Conservation (phyloP, 2,797 vertebrate genomes). For the Myiothlypis chrysogaster region DNA sequence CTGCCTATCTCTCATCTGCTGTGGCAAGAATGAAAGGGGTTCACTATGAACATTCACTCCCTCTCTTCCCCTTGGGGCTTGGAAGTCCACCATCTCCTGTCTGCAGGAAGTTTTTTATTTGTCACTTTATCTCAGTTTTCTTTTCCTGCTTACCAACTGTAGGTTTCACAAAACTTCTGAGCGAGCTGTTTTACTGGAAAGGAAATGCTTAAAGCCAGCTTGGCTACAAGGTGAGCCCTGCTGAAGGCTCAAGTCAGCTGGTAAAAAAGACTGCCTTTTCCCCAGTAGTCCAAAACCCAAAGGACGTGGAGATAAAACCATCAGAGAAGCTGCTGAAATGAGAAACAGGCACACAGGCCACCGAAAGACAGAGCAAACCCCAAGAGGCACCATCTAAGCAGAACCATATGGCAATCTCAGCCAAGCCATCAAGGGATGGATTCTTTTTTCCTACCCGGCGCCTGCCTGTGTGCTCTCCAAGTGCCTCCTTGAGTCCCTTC, state of each 20-base stretch:
- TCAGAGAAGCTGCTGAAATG: constrained; percentile 33
- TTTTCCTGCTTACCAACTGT: not conserved
- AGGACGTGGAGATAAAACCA: constrained; percentile 6
- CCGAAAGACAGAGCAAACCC: not conserved
- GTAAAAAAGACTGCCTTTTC: not conserved
- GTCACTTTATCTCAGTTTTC: not conserved
- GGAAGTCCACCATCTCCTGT: not conserved
- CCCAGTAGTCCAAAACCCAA: not conserved
- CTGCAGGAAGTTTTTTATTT: not conserved
- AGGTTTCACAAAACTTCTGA: not conserved
- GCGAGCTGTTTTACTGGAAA: not conserved
- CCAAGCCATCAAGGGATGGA: not conserved
- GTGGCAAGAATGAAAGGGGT: constrained; percentile 28
- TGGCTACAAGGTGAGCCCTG: not conserved
- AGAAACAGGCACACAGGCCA: constrained; percentile 35
- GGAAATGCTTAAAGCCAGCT: not conserved
- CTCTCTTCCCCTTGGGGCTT: not conserved
- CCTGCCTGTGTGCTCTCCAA: not conserved
- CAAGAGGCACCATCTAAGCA: constrained; percentile 11
- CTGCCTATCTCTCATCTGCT: not conserved
- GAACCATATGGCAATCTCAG: constrained; percentile 21
- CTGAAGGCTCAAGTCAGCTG: constrained; percentile 20
- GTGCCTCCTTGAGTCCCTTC: rapidly evolving
- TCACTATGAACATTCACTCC: constrained; percentile 2
- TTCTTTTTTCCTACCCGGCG: not conserved